These are phyloP conservation scores for Lobophora halterata DNA, from an alignment of 2,888 invertebrate genomes.

Conservation along the genomic window DNA sequence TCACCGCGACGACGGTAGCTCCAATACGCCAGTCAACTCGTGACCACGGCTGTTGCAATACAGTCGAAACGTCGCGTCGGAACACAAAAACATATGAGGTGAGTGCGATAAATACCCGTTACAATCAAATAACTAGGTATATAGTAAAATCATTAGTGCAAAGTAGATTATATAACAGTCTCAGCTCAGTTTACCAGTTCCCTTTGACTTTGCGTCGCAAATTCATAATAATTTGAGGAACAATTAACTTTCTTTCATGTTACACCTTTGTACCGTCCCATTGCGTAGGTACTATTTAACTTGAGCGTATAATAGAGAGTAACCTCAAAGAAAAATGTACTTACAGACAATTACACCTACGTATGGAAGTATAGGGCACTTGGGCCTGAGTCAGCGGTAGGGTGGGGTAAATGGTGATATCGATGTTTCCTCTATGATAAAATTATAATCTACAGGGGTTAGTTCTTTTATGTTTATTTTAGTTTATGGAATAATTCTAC, in stretches of 20 bases:
- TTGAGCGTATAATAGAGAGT: conserved; percentile 78
- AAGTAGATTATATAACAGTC: too few relatives aligned
- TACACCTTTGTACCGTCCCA: conserved; percentile 65
- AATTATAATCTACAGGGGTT: too few relatives aligned
- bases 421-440: conserved; percentile 10
- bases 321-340: conserved; percentile 81
- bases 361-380: conserved; percentile 76
- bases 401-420: conserved; percentile 30
- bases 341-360: conserved; percentile 78
- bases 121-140: too few relatives aligned
- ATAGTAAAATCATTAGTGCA: too few relatives aligned
- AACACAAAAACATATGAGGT: too few relatives aligned
- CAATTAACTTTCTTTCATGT: conserved; percentile 72
- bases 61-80: too few relatives aligned
- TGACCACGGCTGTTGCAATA: too few relatives aligned
- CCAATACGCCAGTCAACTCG: too few relatives aligned
- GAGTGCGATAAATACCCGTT: too few relatives aligned
- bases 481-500: too few relatives aligned
- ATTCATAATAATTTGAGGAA: conserved; percentile 76
- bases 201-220: conserved; percentile 8
- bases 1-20: too few relatives aligned
- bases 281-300: conserved; percentile 73
- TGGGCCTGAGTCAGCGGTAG: conserved; percentile 65
- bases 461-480: too few relatives aligned
- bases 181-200: not conserved